These are phyloP conservation scores for Champsocephalus gunnari DNA, from an alignment of 2,797 vertebrate species.

Conservation along the genomic window DNA sequence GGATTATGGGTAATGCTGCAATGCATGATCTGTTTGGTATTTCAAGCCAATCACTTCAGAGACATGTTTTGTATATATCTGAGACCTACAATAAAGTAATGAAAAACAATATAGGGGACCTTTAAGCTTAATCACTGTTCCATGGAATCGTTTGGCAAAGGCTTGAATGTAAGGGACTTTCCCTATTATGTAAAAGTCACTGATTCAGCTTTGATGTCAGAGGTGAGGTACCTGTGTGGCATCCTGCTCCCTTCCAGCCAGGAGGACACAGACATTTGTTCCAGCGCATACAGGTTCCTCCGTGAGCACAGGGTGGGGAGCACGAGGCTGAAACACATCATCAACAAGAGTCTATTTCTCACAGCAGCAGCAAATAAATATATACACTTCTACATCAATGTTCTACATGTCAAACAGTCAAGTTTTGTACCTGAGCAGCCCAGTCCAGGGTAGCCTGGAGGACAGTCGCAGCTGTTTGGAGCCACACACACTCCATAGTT, in stretches of 20 bases:
- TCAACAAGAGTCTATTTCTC: background rate
- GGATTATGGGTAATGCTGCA: no score
- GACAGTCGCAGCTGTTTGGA: conserved; percentile 87
- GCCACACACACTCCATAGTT: conserved; percentile 87
- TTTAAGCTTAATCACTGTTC: no score
- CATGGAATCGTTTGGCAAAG: background rate
- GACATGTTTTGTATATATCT: no score
- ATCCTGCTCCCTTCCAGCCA: conserved; percentile 85
- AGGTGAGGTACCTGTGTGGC: conserved; percentile 83
- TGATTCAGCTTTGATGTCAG: background rate
- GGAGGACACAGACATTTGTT: conserved; percentile 83
- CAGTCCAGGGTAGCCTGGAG: conserved; percentile 85
- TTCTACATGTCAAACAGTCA: background rate
- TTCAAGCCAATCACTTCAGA: no score
- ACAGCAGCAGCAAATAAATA: no score
- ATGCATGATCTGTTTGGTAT: no score
- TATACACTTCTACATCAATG: background rate
- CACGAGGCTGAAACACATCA: conserved; percentile 83
- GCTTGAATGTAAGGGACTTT: background rate
- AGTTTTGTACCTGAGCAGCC: conserved; percentile 84
- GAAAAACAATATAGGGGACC: no score
- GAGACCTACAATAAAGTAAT: no score
- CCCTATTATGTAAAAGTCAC: background rate
- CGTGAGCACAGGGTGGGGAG: conserved; percentile 86
- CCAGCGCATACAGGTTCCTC: conserved; percentile 87